A percentile compares a stretch with the other conserved stretches of the same genome.
phyloP scores from a whole-genome alignment of 2,888 invertebrate genomes.

The Dryocosmus kuriphilus region DNA sequence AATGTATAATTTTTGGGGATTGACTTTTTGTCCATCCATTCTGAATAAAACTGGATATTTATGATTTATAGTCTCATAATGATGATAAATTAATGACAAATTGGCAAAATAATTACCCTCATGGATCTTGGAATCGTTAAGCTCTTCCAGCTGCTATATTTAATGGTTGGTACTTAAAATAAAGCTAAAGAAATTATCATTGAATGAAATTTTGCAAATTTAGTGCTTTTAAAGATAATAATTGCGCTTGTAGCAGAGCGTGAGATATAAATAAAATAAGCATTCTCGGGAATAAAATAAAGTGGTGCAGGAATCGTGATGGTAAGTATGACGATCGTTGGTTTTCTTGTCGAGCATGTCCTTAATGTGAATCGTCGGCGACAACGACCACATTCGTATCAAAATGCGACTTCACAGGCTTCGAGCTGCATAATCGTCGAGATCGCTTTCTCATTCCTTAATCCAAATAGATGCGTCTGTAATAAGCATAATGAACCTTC shows the following conservation, averaged over 20 bases:
- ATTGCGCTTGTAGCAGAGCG: background rate
- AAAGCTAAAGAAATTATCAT: background rate
- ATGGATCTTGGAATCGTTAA: no score
- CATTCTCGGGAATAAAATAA: slow-evolving; percentile 10
- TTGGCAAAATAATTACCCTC: no score
- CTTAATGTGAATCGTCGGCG: slow-evolving; percentile 2
- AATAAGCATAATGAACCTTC: slow-evolving; percentile 65
- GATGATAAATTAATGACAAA: no score
- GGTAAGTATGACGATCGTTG: slow-evolving; percentile 18
- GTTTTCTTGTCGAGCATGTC: slow-evolving; percentile 23
- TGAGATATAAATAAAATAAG: slow-evolving; percentile 1
- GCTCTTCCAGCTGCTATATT: no score
- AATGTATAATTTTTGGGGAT: no score
- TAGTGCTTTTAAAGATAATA: background rate
- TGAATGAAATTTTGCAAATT: background rate
- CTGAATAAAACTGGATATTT: no score
- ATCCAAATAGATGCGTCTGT: slow-evolving; percentile 49
- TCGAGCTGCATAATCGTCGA: slow-evolving; percentile 40
- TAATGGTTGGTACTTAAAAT: background rate
- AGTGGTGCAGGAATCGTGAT: background rate
- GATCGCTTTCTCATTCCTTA: slow-evolving; percentile 42
- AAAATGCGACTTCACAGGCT: slow-evolving; percentile 17
- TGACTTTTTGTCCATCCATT: no score
- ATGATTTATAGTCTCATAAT: no score
- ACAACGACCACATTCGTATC: slow-evolving; percentile 26